Percentiles rank a stretch among this genome's conserved stretches.
phyloP scores from a whole-genome alignment of 2,888 invertebrate genomes.

The Microplitis manilae region DNA sequence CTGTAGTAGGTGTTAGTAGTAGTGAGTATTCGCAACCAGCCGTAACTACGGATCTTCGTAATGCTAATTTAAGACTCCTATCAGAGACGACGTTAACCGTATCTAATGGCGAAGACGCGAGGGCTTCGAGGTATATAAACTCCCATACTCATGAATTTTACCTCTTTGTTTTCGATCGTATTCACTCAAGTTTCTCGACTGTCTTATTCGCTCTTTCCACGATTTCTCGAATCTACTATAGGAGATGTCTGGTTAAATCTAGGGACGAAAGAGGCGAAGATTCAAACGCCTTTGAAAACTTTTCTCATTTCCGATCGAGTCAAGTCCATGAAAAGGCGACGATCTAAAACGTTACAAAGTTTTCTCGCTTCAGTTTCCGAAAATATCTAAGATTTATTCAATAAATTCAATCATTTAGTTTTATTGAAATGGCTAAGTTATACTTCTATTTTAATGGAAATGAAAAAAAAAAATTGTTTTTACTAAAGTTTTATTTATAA shows the following conservation, averaged over 20 bases:
- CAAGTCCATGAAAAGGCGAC: slow-evolving; percentile 49
- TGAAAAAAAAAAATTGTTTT: slow-evolving; percentile 1
- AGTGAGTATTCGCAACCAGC: slow-evolving; percentile 47
- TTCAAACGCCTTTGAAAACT: slow-evolving; percentile 57
- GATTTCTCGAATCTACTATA: not conserved
- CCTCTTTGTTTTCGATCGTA: slow-evolving; percentile 29
- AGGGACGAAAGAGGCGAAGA: slow-evolving; percentile 36
- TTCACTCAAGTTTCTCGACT: slow-evolving; percentile 19
- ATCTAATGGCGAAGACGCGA: slow-evolving; percentile 58
- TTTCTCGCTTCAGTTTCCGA: slow-evolving; percentile 3
- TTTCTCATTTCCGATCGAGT: slow-evolving; percentile 67
- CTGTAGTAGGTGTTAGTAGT: slow-evolving; percentile 48
- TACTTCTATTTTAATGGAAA: slow-evolving; percentile 23
- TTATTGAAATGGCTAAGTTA: not conserved
- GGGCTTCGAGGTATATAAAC: slow-evolving; percentile 37
- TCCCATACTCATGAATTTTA: slow-evolving; percentile 18
- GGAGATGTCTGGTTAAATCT: slow-evolving; percentile 41
- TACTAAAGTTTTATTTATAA: too few relatives aligned
- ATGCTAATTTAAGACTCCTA: slow-evolving; percentile 66
- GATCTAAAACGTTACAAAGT: slow-evolving; percentile 20
- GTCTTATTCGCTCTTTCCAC: slow-evolving; percentile 7
- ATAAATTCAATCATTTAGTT: slow-evolving; percentile 11
- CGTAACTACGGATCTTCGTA: slow-evolving; percentile 66
- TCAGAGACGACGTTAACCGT: slow-evolving; percentile 61
- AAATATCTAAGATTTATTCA: slow-evolving; percentile 12